Base-by-base conservation (phyloP, 2,797 vertebrate species). In the Sebastiscus albofasciatus region DNA sequence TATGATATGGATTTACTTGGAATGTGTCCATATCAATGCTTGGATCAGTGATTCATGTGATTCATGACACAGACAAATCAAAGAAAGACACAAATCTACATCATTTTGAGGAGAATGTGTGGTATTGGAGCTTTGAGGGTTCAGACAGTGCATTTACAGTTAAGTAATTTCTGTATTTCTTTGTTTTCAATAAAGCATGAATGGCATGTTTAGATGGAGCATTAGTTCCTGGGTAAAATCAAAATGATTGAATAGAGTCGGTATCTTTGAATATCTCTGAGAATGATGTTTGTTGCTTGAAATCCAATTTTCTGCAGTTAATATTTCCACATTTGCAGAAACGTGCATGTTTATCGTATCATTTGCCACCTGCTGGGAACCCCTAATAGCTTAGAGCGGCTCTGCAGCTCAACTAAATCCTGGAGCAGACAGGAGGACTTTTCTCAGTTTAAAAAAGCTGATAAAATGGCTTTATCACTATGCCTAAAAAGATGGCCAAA, bases 291-390 rank as follows among this genome's bases (percentile, higher is more conserved):
- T 68, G 8, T 77, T 72, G 20, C 79, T 68, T 64, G 14, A 56
- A 67, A 76, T 72, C 6, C 11, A 24, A 49, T 59, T 5, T 58
- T 77, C 7, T 11, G 56, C 6, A 16, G 84, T 77, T 58, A 56
- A 64, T 79, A 70, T 68, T 59, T 56, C 33, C 8, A 34, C 67
- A 75, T 83, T 74, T 86, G 62, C 70, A 13, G 2, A 64, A 69
- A 68, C 31, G 20, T 55, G 65, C 39, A 49, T 87, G 75, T 61
- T 87, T 72, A 69, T 74, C 27, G 12, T 55, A 42, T 70, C 26
- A 67, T 81, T 75, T 67, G 52, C 72, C 77, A 71, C 81, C 81
- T 81, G 86, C 75, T 84, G 77, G 75, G 75, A 83, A 42, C 14
- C 46, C 34, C 69, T 55, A 59, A 29, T 27, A 65, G 54, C 69